Evolutionary conservation across 2,888 invertebrate species (phyloP).

Genomic region (Hydroisotoma schaefferi): DNA sequence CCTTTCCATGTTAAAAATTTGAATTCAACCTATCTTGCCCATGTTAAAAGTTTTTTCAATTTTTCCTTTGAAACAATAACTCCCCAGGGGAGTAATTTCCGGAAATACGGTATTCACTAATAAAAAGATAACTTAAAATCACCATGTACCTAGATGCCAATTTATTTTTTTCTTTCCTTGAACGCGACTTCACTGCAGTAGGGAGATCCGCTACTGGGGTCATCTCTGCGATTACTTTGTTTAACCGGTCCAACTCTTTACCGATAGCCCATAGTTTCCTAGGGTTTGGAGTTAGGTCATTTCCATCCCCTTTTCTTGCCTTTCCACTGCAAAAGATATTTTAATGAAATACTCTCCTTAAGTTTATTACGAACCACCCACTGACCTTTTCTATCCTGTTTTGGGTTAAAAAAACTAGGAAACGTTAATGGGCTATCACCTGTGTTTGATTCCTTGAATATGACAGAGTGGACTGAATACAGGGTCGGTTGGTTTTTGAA

Average conservation of each 20-base stretch:
- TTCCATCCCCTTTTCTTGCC: slow-evolving; percentile 94
- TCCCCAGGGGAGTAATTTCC: no score
- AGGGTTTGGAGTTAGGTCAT: slow-evolving; percentile 93
- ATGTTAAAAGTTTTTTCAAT: no score
- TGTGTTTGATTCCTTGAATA: slow-evolving; percentile 83
- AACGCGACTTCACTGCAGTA: slow-evolving; percentile 80
- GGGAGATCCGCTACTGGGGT: slow-evolving; percentile 91
- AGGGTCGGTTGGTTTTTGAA: slow-evolving; percentile 88
- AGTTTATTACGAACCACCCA: neutral
- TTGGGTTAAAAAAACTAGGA: neutral
- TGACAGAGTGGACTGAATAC: slow-evolving; percentile 92
- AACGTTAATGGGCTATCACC: slow-evolving; percentile 55
- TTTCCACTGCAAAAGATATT: slow-evolving; percentile 63
- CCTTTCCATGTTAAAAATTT: no score
- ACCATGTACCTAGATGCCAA: slow-evolving; percentile 70
- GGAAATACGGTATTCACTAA: no score
- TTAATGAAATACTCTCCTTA: neutral
- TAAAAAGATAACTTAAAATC: neutral
- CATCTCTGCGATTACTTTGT: slow-evolving; percentile 90
- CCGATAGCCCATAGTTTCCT: slow-evolving; percentile 86
- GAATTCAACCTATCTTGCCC: no score
- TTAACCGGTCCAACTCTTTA: slow-evolving; percentile 84
- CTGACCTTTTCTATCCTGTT: neutral
- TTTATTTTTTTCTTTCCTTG: slow-evolving; percentile 97
- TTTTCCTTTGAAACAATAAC: no score